Percentiles rank a stretch among this genome's conserved stretches.
Evolutionary conservation across 64 coral and sea anemone genomes (phyloP).

Genomic region (Pocillopora verrucosa): DNA sequence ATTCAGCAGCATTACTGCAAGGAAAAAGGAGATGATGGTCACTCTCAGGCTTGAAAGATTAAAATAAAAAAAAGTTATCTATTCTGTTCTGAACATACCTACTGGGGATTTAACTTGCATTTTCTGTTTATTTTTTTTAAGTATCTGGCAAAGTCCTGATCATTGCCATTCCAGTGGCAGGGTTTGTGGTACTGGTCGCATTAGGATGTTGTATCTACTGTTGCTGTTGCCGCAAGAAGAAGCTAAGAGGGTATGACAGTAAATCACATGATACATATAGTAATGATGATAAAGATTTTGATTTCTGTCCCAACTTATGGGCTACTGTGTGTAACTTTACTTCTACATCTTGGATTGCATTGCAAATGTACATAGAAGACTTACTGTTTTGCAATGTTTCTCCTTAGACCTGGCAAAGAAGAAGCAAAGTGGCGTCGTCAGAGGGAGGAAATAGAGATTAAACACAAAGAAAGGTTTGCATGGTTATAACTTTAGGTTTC

Average conservation of each 20-base stretch:
- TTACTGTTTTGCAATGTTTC: neutral
- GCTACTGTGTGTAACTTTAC: too few relatives aligned
- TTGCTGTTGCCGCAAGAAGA: conserved; percentile 69
- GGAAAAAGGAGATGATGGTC: too few relatives aligned
- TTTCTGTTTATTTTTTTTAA: conserved; percentile 2
- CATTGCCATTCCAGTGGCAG: conserved; percentile 52
- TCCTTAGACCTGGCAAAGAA: conserved; percentile 41
- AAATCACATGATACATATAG: too few relatives aligned
- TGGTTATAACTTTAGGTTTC: neutral
- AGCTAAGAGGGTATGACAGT: conserved; percentile 22
- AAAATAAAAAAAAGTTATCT: neutral
- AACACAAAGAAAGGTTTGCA: conserved; percentile 58
- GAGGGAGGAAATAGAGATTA: conserved; percentile 65
- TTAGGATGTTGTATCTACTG: conserved; percentile 58
- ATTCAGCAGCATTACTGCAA: too few relatives aligned
- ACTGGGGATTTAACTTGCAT: neutral
- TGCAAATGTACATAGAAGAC: neutral
- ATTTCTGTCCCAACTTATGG: too few relatives aligned
- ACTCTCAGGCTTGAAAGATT: neutral
- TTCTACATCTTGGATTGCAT: neutral
- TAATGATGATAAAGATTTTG: too few relatives aligned
- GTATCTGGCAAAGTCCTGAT: conserved; percentile 55
- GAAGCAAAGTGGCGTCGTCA: conserved; percentile 59
- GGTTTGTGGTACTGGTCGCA: conserved; percentile 44
- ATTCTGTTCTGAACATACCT: neutral